These are phyloP conservation scores for Cotesia typhae DNA, from an alignment of 1,140 invertebrate species.

Conservation along the genomic window DNA sequence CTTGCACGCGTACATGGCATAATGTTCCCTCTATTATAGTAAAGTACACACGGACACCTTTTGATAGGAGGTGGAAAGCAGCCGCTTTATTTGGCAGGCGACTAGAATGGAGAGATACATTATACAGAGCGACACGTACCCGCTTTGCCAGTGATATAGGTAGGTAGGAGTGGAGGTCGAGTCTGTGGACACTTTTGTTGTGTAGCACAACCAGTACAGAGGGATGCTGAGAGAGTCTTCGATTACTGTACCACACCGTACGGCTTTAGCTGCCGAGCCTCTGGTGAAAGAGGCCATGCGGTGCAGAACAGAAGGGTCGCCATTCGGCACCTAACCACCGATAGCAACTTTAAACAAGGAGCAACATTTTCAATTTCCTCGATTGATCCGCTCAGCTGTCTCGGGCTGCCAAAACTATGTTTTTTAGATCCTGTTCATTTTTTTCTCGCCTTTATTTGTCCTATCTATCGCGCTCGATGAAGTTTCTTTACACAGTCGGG, in stretches of 20 bases:
- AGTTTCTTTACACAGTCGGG: too few species aligned
- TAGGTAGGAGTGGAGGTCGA: background rate
- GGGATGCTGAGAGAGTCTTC: background rate
- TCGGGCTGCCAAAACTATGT: constrained; percentile 1
- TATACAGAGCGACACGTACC: background rate
- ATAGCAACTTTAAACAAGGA: constrained; percentile 23
- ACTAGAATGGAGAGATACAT: constrained; percentile 1
- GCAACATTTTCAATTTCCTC: constrained; percentile 20
- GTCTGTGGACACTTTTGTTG: too few species aligned
- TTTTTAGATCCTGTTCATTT: background rate
- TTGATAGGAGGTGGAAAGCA: background rate
- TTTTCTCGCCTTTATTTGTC: background rate
- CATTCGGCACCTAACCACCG: background rate
- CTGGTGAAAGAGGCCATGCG: background rate
- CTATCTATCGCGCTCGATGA: too few species aligned
- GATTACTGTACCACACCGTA: background rate
- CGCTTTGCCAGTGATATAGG: background rate
- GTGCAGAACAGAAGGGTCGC: background rate
- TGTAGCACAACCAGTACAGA: background rate
- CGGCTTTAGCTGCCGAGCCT: background rate
- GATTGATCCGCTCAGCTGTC: background rate
- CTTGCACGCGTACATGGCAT: constrained; percentile 16
- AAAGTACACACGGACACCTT: constrained; percentile 18
- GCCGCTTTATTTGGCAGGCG: background rate
- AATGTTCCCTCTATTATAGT: constrained; percentile 18